Conservation (phyloP, 2,888 invertebrate species). For the Andrena dorsata region DNA sequence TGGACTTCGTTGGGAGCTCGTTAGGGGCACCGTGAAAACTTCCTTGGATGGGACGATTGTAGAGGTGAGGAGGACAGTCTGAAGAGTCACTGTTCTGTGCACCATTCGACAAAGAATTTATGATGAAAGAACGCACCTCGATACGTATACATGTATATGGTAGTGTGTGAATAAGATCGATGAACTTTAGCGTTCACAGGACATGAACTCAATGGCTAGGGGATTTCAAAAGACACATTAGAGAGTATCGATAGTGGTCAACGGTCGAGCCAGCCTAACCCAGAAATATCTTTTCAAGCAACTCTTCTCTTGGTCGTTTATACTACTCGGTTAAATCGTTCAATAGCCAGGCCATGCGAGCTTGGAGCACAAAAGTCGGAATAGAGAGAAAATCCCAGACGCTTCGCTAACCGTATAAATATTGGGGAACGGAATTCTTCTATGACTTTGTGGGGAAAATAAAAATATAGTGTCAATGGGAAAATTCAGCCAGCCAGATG, state of each 20-base stretch:
- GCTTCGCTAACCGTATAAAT: conserved; percentile 3
- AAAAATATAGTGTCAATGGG: not conserved
- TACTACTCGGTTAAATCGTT: conserved; percentile 44
- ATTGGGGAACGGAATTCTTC: conserved; percentile 9
- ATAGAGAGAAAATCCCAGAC: conserved; percentile 35
- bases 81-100: not conserved
- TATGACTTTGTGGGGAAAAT: no score
- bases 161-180: conserved; percentile 6
- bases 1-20: not conserved
- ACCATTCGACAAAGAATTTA: not conserved
- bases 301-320: conserved; percentile 37
- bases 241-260: conserved; percentile 26
- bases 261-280: conserved; percentile 42
- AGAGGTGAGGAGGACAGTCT: no score
- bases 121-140: not conserved
- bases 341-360: conserved; percentile 11
- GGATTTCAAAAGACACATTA: conserved; percentile 28
- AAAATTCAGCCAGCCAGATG: not conserved
- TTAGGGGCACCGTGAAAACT: not conserved
- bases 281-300: conserved; percentile 47
- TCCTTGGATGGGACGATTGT: no score
- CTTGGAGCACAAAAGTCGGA: conserved; percentile 34
- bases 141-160: conserved; percentile 5
- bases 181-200: conserved; percentile 7
- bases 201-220: conserved; percentile 6